These are phyloP conservation scores for Cheilosia vulpina DNA, from an alignment of 2,888 invertebrate species.

Conservation along the genomic window DNA sequence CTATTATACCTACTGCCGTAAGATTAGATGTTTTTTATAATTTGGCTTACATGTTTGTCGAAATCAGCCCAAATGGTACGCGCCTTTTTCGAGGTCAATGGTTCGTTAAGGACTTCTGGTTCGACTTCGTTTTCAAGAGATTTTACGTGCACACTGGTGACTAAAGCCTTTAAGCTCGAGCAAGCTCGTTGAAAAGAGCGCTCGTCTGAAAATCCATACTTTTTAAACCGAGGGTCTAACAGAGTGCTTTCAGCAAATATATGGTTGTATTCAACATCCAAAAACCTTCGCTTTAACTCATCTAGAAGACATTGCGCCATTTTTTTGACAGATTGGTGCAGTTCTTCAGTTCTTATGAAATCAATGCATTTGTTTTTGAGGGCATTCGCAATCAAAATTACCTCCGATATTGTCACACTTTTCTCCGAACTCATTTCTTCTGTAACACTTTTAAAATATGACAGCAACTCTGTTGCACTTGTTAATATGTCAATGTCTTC, in stretches of 20 bases:
- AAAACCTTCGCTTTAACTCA: conserved; percentile 3
- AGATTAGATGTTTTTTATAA: conserved; percentile 1
- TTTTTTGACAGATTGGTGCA: conserved; percentile 2
- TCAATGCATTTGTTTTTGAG: conserved; percentile 2
- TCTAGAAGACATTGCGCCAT: conserved; percentile 1
- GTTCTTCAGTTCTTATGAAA: not conserved
- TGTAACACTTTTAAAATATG: conserved; percentile 21
- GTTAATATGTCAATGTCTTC: conserved; percentile 9
- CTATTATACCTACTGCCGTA: conserved; percentile 8
- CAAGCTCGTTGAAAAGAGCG: conserved; percentile 4
- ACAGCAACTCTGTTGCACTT: not conserved
- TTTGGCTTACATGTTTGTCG: conserved; percentile 14
- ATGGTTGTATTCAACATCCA: conserved; percentile 7
- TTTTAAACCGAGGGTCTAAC: conserved; percentile 36
- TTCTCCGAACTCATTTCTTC: conserved; percentile 32
- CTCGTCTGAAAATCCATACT: conserved; percentile 18
- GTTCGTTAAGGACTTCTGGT: not conserved
- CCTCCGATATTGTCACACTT: conserved; percentile 26
- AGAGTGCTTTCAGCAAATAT: conserved; percentile 16
- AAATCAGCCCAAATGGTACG: conserved; percentile 11
- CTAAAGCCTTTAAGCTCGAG: not conserved
- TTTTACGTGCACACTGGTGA: not conserved
- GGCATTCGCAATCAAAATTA: conserved; percentile 19
- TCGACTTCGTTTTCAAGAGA: not conserved
- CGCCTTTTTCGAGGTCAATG: conserved; percentile 3